phyloP scores from a whole-genome alignment of 2,797 vertebrate genomes.

The Lemur catta region DNA sequence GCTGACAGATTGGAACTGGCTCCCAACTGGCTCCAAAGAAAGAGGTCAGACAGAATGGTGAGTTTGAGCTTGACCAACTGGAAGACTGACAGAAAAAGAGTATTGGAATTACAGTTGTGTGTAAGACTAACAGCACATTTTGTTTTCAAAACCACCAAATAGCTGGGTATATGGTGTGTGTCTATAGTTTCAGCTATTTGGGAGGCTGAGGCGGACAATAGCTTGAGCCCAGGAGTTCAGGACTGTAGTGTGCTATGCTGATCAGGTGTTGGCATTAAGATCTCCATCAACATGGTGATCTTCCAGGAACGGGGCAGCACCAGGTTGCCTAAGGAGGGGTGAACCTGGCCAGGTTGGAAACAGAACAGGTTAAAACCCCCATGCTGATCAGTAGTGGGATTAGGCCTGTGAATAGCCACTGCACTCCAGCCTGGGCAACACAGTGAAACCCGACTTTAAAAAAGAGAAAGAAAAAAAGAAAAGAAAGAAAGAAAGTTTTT shows the following conservation, averaged over 20 bases:
- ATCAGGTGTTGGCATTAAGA: not conserved
- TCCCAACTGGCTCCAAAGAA: not conserved
- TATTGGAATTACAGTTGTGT: not conserved
- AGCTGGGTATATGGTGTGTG: not conserved
- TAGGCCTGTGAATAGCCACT: not conserved
- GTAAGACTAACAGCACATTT: not conserved
- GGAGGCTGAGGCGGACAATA: not conserved
- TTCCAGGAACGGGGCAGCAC: not conserved
- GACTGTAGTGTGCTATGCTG: not conserved
- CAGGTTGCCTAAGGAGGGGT: not conserved
- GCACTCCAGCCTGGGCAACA: not conserved
- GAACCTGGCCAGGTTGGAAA: not conserved
- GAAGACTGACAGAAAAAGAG: not conserved
- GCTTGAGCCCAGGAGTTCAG: not conserved
- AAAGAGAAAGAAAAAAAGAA: not conserved
- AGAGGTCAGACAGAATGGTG: not conserved
- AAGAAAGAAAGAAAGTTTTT: not conserved
- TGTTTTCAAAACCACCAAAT: not conserved
- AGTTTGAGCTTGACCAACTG: not conserved
- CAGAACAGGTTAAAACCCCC: not conserved
- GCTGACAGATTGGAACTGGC: not conserved
- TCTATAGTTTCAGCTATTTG: not conserved
- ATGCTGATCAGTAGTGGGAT: not conserved
- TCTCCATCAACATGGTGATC: not conserved
- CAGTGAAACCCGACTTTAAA: not conserved